Conservation (phyloP, 37 sponge, comb jelly and placozoan species). For the Trichoplax adhaerens region DNA sequence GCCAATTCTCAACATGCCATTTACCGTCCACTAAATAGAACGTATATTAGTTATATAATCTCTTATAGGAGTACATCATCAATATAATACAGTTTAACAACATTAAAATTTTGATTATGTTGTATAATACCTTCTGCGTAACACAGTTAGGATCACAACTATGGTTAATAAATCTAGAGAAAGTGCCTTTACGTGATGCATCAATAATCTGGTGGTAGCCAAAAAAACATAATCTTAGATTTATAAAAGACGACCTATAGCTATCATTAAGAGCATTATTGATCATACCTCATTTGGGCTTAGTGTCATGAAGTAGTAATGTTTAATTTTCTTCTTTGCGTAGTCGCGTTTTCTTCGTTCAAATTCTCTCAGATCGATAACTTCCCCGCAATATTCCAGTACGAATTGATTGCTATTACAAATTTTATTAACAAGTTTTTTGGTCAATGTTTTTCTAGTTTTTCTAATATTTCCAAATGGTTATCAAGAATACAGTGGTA, state of each 20-base stretch:
- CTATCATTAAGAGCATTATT: neutral
- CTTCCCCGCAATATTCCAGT: constrained; percentile 98
- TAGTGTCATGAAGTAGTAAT: constrained; percentile 98
- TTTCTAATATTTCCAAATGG: neutral
- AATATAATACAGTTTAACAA: neutral
- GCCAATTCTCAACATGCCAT: constrained; percentile 76
- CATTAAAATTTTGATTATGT: too few species aligned
- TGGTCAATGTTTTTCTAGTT: too few species aligned
- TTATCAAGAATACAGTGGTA: neutral
- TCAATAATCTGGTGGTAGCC: constrained; percentile 55
- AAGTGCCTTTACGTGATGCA: constrained; percentile 76
- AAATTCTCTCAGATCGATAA: constrained; percentile 65
- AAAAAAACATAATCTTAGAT: neutral
- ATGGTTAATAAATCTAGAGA: constrained; percentile 92
- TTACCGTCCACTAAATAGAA: constrained; percentile 76
- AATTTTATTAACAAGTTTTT: neutral
- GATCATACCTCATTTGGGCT: constrained; percentile 59
- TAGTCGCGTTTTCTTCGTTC: constrained; percentile 60
- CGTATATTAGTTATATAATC: neutral
- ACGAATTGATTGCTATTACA: constrained; percentile 55
- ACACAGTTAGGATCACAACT: constrained; percentile 99
- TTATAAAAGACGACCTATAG: neutral
- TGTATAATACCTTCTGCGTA: constrained; percentile 64
- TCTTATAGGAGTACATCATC: constrained; percentile 11
- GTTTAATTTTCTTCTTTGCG: constrained; percentile 45